Conservation (phyloP, 2,113 vertebrate species). For the Bubo bubo region DNA sequence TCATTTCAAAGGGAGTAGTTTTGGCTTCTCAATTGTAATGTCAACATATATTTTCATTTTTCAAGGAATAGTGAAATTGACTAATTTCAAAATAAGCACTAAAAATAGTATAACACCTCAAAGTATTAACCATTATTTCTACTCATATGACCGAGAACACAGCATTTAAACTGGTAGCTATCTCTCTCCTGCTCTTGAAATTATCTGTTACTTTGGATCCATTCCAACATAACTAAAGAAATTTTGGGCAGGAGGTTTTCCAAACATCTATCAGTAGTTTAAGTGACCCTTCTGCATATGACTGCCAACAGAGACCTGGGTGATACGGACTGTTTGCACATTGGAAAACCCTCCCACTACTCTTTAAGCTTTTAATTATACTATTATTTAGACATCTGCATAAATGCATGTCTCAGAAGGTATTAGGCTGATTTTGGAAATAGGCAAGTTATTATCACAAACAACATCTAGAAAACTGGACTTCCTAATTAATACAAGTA, state of each 20-base stretch:
- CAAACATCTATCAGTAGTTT: not conserved
- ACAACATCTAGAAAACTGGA: not conserved
- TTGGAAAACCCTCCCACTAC: not conserved
- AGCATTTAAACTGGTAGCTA: not conserved
- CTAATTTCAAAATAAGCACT: not conserved
- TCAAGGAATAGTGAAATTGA: not conserved
- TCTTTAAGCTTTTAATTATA: not conserved
- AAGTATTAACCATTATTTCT: not conserved
- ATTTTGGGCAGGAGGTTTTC: not conserved
- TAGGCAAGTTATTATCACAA: not conserved
- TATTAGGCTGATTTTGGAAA: not conserved
- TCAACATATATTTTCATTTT: not conserved
- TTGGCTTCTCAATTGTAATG: not conserved
- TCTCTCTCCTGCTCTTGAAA: not conserved
- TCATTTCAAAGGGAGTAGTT: not conserved
- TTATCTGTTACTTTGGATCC: not conserved
- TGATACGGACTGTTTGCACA: not conserved
- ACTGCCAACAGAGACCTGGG: not conserved
- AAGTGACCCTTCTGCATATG: not conserved
- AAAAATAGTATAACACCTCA: rapidly evolving
- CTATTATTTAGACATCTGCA: not conserved
- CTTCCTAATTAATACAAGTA: not conserved
- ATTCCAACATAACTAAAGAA: not conserved
- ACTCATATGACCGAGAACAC: not conserved
- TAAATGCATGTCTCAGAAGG: not conserved